Conservation (phyloP, 2,797 vertebrate species). For the Dallia pectoralis region DNA sequence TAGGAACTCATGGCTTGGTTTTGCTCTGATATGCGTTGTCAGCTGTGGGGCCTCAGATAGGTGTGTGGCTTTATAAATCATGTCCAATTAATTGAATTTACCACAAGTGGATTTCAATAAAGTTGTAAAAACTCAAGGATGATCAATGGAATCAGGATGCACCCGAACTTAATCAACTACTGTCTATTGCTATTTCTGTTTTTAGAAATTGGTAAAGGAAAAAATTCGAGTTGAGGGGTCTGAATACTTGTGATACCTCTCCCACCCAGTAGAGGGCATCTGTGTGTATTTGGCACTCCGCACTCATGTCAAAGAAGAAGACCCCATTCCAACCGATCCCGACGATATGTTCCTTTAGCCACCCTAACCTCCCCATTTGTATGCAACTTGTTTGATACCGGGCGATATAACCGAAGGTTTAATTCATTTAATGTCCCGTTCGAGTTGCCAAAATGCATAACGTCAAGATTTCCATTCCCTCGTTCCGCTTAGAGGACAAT, state of each 20-base stretch:
- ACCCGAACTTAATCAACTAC: too few species aligned
- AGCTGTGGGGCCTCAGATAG: too few species aligned
- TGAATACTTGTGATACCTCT: slow-evolving; percentile 17
- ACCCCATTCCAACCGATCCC: neutral
- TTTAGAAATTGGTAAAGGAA: too few species aligned
- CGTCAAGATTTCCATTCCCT: slow-evolving; percentile 87
- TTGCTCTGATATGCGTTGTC: too few species aligned
- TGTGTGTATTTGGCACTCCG: neutral
- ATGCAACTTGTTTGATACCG: neutral
- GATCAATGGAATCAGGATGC: too few species aligned
- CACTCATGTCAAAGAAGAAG: slow-evolving; percentile 10
- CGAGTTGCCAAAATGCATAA: slow-evolving; percentile 63
- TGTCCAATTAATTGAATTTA: too few species aligned
- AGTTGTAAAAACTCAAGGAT: too few species aligned
- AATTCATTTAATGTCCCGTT: neutral
- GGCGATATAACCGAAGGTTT: neutral
- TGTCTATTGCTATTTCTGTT: too few species aligned
- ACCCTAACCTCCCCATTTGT: neutral
- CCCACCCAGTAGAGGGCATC: slow-evolving; percentile 53
- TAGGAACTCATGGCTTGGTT: too few species aligned
- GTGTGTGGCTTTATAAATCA: too few species aligned
- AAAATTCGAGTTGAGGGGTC: too few species aligned
- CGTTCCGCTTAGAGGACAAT: slow-evolving; percentile 91
- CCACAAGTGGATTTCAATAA: too few species aligned
- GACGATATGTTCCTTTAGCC: neutral